A percentile compares a stretch with the other conserved stretches of the same genome.
phyloP scores from a whole-genome alignment of 2,797 vertebrate genomes.

The Discoglossus pictus region DNA sequence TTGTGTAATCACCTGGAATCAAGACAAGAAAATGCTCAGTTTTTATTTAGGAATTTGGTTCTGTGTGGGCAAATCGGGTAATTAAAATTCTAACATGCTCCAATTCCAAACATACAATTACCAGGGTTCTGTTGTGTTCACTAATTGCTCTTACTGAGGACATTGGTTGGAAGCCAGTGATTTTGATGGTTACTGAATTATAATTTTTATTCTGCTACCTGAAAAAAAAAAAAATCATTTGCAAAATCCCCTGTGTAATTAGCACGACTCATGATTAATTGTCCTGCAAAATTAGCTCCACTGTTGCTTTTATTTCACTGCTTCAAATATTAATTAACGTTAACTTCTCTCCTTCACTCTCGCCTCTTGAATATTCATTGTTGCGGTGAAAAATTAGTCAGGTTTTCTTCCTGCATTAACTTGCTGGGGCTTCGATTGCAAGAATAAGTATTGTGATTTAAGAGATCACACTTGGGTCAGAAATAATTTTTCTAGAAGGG shows the following conservation, averaged over 20 bases:
- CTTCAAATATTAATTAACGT: conserved; percentile 99
- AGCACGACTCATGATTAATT: conserved; percentile 98
- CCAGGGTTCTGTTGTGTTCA: conserved; percentile 85
- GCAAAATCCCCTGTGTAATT: conserved; percentile 99
- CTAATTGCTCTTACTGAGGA: conserved; percentile 96
- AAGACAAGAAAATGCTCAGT: conserved; percentile 84
- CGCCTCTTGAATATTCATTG: conserved; percentile 97
- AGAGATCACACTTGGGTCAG: conserved; percentile 78
- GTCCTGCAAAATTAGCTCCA: conserved; percentile 99
- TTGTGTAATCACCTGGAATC: conserved; percentile 88
- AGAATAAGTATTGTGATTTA: conserved; percentile 83
- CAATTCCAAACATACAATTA: conserved; percentile 95
- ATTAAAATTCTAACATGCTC: conserved; percentile 90
- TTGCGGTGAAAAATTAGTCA: conserved; percentile 88
- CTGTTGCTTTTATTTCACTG: conserved; percentile 98
- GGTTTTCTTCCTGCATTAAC: conserved; percentile 77
- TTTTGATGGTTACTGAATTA: conserved; percentile 94
- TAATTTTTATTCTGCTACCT: conserved; percentile 86
- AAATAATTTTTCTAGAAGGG: conserved; percentile 84
- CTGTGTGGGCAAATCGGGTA: too few relatives aligned
- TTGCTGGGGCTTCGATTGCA: conserved; percentile 84
- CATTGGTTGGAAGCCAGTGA: conserved; percentile 94
- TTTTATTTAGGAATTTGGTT: too few relatives aligned
- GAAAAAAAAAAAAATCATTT: conserved; percentile 92
- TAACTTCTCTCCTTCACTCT: conserved; percentile 89